Conservation (phyloP, 2,888 invertebrate genomes). For the Lypha dubia region DNA sequence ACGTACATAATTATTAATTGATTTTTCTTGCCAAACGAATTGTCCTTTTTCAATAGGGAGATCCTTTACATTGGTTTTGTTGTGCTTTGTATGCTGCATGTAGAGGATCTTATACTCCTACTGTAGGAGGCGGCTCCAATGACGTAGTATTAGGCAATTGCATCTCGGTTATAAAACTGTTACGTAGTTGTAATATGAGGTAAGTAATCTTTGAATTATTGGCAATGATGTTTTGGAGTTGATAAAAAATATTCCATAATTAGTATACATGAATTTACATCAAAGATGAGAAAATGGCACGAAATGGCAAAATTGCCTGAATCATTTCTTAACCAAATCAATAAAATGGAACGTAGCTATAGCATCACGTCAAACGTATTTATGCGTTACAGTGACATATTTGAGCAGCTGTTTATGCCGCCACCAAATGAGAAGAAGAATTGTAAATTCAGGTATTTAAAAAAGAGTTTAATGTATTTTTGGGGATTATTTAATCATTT, state of each 20-base stretch:
- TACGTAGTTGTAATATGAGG: constrained; percentile 95
- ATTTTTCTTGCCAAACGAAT: neutral
- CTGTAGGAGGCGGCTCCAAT: constrained; percentile 88
- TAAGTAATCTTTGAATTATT: constrained; percentile 78
- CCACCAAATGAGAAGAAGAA: constrained; percentile 83
- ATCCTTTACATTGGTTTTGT: constrained; percentile 95
- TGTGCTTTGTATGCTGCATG: constrained; percentile 97
- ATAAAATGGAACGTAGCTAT: constrained; percentile 94
- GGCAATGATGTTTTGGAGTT: neutral
- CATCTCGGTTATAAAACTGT: constrained; percentile 94
- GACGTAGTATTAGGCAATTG: constrained; percentile 93
- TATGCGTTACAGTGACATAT: constrained; percentile 95
- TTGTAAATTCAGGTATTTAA: constrained; percentile 80
- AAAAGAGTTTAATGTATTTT: neutral
- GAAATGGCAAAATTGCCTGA: constrained; percentile 95
- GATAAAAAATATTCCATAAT: constrained; percentile 54
- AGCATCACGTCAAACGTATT: constrained; percentile 97
- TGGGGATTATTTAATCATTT: neutral
- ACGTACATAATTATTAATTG: neutral
- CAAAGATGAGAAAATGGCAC: constrained; percentile 97
- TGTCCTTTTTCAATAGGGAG: constrained; percentile 87
- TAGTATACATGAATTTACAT: constrained; percentile 96
- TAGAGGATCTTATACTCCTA: constrained; percentile 90
- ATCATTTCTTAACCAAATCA: constrained; percentile 92
- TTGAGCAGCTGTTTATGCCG: constrained; percentile 92